Evolutionary conservation across 1,140 invertebrate species (phyloP).

Genomic region (Telenomus remus): DNA sequence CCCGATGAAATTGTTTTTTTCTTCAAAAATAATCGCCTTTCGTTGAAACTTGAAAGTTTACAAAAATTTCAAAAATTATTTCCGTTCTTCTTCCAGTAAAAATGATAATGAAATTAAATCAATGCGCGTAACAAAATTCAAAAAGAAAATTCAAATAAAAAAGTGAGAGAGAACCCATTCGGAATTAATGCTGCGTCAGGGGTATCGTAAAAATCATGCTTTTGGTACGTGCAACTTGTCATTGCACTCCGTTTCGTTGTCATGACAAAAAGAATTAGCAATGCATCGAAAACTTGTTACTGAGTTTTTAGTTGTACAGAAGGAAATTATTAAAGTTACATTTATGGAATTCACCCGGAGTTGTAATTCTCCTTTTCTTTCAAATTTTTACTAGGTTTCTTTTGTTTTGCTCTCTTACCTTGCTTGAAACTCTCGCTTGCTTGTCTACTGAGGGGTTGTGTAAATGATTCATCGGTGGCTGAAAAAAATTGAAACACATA

Average conservation of each 20-base stretch:
- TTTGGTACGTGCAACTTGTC: constrained; percentile 31
- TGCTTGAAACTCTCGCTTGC: constrained; percentile 73
- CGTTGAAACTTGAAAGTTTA: no score
- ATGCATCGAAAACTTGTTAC: constrained; percentile 64
- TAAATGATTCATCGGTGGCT: constrained; percentile 73
- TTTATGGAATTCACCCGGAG: constrained; percentile 59
- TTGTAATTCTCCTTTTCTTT: no score
- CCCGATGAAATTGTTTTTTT: constrained; percentile 33
- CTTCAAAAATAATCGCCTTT: no score
- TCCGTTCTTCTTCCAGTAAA: no score
- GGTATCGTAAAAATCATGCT: constrained; percentile 34
- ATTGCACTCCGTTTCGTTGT: constrained; percentile 50
- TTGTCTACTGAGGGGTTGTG: constrained; percentile 73
- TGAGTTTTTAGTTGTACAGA: constrained; percentile 64
- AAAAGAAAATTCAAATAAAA: no score
- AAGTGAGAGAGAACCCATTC: constrained; percentile 30
- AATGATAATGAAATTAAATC: no score
- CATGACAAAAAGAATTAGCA: constrained; percentile 63
- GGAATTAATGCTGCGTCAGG: constrained; percentile 52
- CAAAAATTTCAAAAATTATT: no score
- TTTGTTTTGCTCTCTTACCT: constrained; percentile 70
- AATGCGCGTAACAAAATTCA: no score
- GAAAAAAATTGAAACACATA: no score
- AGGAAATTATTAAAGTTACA: constrained; percentile 54
- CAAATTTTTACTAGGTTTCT: no score